phyloP scores from a whole-genome alignment of 2,888 invertebrate genomes.

The Ophonus ardosiacus region DNA sequence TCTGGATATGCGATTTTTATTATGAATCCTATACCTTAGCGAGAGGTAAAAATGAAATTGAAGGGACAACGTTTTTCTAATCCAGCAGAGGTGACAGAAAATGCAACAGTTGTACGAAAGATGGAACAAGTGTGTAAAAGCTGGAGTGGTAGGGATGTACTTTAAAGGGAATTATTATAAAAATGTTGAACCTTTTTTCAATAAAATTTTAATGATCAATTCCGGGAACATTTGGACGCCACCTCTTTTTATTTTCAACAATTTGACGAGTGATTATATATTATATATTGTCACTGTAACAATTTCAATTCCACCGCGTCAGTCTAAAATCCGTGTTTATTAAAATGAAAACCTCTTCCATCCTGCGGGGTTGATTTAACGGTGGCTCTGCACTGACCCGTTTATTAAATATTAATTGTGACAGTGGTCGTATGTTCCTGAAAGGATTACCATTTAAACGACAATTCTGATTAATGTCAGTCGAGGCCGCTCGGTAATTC shows the following conservation, averaged over 20 bases:
- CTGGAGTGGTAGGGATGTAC: too few species aligned
- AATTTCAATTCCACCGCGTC: slow-evolving; percentile 10
- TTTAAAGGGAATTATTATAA: too few species aligned
- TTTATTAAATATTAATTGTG: slow-evolving; percentile 57
- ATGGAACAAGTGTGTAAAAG: too few species aligned
- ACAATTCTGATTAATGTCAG: slow-evolving; percentile 55
- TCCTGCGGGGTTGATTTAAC: not conserved
- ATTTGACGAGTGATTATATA: not conserved
- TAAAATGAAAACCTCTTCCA: not conserved
- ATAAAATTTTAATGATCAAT: too few species aligned
- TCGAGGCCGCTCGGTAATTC: slow-evolving; percentile 13
- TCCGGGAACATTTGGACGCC: too few species aligned
- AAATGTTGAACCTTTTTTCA: too few species aligned
- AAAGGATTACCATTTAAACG: slow-evolving; percentile 57
- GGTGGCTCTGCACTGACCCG: not conserved
- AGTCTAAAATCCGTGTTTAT: not conserved
- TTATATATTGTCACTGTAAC: slow-evolving; percentile 6
- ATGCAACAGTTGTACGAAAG: too few species aligned
- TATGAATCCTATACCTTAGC: too few species aligned
- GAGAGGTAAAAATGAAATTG: too few species aligned
- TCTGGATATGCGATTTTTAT: too few species aligned
- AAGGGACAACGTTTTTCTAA: too few species aligned
- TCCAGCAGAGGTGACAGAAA: too few species aligned
- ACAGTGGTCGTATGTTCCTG: slow-evolving; percentile 35
- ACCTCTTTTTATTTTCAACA: not conserved